Evolutionary conservation across 2,888 invertebrate species (phyloP).

Genomic region (Epinotia brunnichana): DNA sequence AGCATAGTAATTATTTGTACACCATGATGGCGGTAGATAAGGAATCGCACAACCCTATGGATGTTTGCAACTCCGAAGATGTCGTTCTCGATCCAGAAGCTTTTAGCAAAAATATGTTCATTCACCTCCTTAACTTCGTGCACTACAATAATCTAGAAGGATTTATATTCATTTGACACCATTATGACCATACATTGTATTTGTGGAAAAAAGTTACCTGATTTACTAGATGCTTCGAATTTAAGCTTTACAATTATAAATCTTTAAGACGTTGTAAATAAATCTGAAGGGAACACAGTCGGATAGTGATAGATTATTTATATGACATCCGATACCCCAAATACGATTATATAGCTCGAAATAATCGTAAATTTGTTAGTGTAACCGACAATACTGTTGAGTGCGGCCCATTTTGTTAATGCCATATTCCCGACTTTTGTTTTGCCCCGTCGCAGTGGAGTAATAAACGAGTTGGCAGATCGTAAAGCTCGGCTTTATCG

Average conservation of each 20-base stretch:
- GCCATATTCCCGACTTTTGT: constrained; percentile 67
- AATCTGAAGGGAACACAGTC: constrained; percentile 59
- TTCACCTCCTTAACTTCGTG: background rate
- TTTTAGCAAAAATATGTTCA: background rate
- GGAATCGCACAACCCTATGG: background rate
- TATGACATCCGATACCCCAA: constrained; percentile 65
- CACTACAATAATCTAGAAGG: background rate
- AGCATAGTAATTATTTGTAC: constrained; percentile 42
- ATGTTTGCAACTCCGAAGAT: background rate
- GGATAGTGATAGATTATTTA: constrained; percentile 65
- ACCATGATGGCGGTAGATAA: background rate
- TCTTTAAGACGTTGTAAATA: constrained; percentile 63
- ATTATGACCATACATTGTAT: background rate
- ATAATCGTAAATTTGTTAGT: constrained; percentile 70
- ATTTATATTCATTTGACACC: constrained; percentile 17
- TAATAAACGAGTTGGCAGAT: constrained; percentile 79
- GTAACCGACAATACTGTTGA: constrained; percentile 66
- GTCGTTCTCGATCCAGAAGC: background rate
- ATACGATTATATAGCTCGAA: constrained; percentile 59
- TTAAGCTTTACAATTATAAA: constrained; percentile 38
- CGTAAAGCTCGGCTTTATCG: constrained; percentile 75
- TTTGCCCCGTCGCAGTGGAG: constrained; percentile 62
- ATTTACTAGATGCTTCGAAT: constrained; percentile 29
- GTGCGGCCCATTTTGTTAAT: constrained; percentile 69
- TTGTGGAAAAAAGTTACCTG: constrained; percentile 21